phyloP scores from a whole-genome alignment of 2,113 vertebrate genomes.

The Craseonycteris thonglongyai region DNA sequence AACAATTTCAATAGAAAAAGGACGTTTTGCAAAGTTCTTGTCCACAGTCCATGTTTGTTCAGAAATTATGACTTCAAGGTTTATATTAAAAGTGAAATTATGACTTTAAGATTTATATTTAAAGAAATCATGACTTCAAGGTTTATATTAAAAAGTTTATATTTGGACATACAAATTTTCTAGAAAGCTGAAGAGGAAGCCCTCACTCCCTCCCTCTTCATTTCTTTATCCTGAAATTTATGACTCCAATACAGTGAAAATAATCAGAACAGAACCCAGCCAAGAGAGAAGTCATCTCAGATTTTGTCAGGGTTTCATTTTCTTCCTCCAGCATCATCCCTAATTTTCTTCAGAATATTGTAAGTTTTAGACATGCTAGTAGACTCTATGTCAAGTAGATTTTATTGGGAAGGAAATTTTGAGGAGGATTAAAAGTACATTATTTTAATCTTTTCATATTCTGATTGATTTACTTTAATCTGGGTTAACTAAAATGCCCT shows the following conservation, averaged over 20 bases:
- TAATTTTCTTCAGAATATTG: not conserved
- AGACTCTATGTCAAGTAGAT: not conserved
- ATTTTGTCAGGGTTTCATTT: not conserved
- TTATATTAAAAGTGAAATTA: not conserved
- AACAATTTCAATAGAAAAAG: not conserved
- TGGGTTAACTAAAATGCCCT: conserved; percentile 20
- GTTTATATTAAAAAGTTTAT: not conserved
- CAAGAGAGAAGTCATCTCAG: not conserved
- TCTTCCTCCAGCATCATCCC: not conserved
- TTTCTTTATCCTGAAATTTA: not conserved
- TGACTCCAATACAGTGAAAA: not conserved
- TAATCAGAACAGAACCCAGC: not conserved
- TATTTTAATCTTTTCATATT: conserved; percentile 14
- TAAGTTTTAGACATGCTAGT: not conserved
- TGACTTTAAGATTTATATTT: not conserved
- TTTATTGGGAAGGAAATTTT: not conserved
- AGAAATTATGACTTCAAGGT: not conserved
- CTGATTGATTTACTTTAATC: not conserved
- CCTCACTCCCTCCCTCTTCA: not conserved
- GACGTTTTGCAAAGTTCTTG: not conserved
- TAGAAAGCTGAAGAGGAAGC: not conserved
- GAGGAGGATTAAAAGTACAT: not conserved
- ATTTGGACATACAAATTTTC: not conserved
- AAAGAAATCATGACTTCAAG: not conserved
- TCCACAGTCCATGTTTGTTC: not conserved